Base-by-base conservation (phyloP, 92 coral and sea anemone species). In the Zoanthus sansibaricus region DNA sequence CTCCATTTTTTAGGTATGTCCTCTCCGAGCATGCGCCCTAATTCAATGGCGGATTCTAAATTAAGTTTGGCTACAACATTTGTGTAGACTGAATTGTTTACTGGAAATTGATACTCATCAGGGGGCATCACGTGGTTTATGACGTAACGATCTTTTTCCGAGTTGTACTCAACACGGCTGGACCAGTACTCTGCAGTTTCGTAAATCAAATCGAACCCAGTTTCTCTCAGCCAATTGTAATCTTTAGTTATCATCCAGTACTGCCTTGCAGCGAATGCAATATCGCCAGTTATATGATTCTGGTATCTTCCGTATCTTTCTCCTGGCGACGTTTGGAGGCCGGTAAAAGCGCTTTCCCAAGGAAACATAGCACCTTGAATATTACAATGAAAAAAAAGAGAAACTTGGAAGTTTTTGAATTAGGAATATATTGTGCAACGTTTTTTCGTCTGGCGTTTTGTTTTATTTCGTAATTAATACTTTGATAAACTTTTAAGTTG, bases 51-150 rank as follows among this genome's bases (percentile, higher is more conserved):
- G 76, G 93, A 94, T 45, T 93, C 90, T 56, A 94, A 82, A 86
- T 94, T 94, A 46, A 93, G 89, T 75, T 94, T 94, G 45, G 98
- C 98, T 82, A 94, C 94, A 51, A 93, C 94, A 31, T 94, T 94
- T 7, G 98, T 94, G 59, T 93, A 94, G 45, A 94, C 89, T 13
- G 98, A 94, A 66, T 94, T 94, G 68, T 94, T 90, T 73, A 94
- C 98, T 13, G 98, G 98, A 61, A 83, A 94, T 83, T 94, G 98
- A 79, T 94, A 94, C 89, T 94, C 98, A 84, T 94, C 98, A 46
- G 98, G 98, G 5, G 98, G 95, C 98, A 94, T 94, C 72, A 94
- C 98, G 93, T 94, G 88, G 44, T 91, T 90, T 87, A 94, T 94
- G 88, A 91, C 93, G 91, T 93, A 94, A 64, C 84, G 82, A 5